Evolutionary conservation across 2,797 vertebrate species (phyloP), one percentile per base, ranked within the genome.

Genomic region (Rhinella marina): DNA sequence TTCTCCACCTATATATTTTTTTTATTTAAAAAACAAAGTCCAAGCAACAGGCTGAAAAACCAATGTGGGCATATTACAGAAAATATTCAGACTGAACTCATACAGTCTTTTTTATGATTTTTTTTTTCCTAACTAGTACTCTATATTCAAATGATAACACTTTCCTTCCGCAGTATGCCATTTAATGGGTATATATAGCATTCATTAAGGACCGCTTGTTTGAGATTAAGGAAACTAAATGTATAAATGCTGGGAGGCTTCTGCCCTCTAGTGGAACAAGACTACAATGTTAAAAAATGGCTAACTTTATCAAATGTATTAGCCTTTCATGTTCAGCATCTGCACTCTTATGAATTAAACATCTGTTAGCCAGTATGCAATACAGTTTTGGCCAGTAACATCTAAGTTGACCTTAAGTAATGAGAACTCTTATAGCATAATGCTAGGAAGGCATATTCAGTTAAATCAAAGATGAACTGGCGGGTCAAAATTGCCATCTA

Each of bases 201-300:
- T 76, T 76, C 73, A 76, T 76, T n/a, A 76, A 48, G 16, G 48
- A 52, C 19, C 48, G 23, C 73, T 76, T 76, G 73, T 52, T 50
- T 76, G 19, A 76, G 73, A 23, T n/a, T n/a, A 29, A 41, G 21
- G 73, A 29, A 76, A 29, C 21, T 50, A 50, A n/a, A 50, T n/a
- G 19, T 17, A 21, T 41, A 6, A 72, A 19, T 17, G 9, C 3
- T 50, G 41, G 73, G 11, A 52, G 52, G 11, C 41, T 76, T 48
- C 73, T 76, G 73, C 73, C 73, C 17, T 52, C 73, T 52, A 52
- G 32, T 75, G 32, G 68, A 23, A 48, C 17, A 48, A 29, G 12
- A 32, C 7, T 10, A 64, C 9, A 66, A 3, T 66, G 10, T 27
- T 27, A 23, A 62, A 16, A 70, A 70, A 70, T 29, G 25, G 13